phyloP scores from a whole-genome alignment of 2,113 vertebrate genomes.

The Tragelaphus strepsiceros region DNA sequence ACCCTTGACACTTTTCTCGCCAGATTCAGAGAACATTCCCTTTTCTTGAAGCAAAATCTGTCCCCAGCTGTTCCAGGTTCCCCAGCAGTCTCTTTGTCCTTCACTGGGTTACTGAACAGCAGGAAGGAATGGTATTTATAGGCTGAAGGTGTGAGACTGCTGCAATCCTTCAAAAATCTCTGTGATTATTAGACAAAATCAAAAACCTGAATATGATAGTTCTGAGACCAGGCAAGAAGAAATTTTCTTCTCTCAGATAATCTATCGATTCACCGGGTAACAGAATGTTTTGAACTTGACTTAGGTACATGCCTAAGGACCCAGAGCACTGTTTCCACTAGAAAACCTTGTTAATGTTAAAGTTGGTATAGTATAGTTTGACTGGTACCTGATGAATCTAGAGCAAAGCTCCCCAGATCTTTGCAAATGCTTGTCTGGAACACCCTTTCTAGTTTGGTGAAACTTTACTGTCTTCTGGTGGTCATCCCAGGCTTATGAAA shows the following conservation, averaged over 20 bases:
- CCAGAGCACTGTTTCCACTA: neutral
- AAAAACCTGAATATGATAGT: neutral
- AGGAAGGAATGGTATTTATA: neutral
- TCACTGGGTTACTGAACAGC: neutral
- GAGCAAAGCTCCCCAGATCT: neutral
- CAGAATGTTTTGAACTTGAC: neutral
- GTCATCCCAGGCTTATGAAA: neutral
- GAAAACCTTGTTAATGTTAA: neutral
- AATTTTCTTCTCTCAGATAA: neutral
- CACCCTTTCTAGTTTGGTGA: neutral
- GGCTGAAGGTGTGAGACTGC: neutral
- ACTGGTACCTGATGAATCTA: neutral
- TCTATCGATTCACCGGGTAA: neutral
- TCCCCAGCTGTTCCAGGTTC: neutral
- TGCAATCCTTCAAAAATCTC: neutral
- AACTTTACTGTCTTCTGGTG: neutral
- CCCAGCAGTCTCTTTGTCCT: neutral
- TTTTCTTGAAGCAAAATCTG: neutral
- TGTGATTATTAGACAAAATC: neutral
- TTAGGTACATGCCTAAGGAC: neutral
- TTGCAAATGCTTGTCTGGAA: neutral
- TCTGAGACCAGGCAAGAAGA: neutral
- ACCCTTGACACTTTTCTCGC: neutral
- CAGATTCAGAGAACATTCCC: neutral
- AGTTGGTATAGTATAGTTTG: accelerated